A percentile compares a stretch with the other conserved stretches of the same genome.
Evolutionary conservation across 2,113 vertebrate genomes (phyloP).

Genomic region (Neogobius melanostomus): DNA sequence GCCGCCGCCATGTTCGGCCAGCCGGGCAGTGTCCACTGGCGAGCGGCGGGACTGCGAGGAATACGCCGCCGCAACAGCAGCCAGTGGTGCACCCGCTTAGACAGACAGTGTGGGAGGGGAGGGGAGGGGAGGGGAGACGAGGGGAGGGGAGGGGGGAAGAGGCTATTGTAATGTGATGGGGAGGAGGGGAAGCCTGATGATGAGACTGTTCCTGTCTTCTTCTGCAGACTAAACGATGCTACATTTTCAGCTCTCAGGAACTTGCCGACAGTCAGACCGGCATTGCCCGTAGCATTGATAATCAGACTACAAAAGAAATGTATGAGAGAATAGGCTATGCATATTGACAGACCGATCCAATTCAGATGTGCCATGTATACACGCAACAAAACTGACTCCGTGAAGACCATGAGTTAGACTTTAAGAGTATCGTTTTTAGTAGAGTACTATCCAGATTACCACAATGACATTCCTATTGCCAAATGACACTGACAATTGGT

Average conservation of each 20-base stretch:
- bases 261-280: not conserved
- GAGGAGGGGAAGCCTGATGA: not conserved
- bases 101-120: constrained; percentile 54
- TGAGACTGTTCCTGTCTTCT: constrained; percentile 18
- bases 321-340: not conserved
- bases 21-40: constrained; percentile 81
- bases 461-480: not conserved
- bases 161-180: constrained; percentile 1
- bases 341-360: not conserved
- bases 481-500: not conserved
- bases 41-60: constrained; percentile 82
- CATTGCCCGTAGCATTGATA: not conserved
- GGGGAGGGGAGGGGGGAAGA: constrained; percentile 1
- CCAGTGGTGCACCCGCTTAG: constrained; percentile 51
- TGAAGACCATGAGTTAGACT: no score
- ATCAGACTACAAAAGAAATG: not conserved
- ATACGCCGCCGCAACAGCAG: constrained; percentile 60
- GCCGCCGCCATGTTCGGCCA: constrained; percentile 85
- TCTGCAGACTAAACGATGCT: not conserved
- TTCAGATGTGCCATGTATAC: no score
- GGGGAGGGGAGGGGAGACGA: not conserved
- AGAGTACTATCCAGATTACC: not conserved
- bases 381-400: no score
- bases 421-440: no score
- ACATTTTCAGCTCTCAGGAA: not conserved